Percentiles rank a stretch among this genome's conserved stretches.
phyloP scores from a whole-genome alignment of 2,797 vertebrate genomes.

The Poecilia velifera region DNA sequence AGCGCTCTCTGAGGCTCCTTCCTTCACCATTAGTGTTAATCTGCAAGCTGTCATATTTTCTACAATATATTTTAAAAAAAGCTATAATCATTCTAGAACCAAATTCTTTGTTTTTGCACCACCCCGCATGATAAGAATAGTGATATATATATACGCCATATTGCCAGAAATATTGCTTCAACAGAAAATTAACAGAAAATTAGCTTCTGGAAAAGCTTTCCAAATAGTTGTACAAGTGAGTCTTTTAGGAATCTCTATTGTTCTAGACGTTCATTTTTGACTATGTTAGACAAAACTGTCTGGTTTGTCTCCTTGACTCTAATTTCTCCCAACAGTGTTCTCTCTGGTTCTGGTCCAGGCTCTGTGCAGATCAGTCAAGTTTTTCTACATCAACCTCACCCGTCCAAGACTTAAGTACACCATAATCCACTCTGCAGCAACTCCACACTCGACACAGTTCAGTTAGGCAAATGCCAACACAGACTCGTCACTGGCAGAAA shows the following conservation, averaged over 20 bases:
- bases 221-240: neutral
- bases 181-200: neutral
- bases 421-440: neutral
- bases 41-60: constrained; percentile 41
- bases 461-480: neutral
- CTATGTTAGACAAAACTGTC: neutral
- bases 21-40: constrained; percentile 52
- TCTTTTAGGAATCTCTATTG: neutral
- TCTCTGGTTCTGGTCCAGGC: neutral
- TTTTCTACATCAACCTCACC: neutral
- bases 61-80: constrained; percentile 29
- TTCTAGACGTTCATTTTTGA: neutral
- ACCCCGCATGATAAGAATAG: neutral
- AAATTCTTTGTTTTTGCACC: constrained; percentile 40
- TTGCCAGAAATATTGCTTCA: neutral
- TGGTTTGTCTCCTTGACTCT: neutral
- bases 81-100: neutral
- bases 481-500: neutral
- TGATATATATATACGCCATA: neutral
- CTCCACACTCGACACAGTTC: neutral
- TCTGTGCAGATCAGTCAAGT: neutral
- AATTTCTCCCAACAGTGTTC: neutral
- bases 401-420: neutral
- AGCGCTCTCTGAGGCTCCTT: constrained; percentile 46
- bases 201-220: neutral